Base-by-base conservation (phyloP, 1,140 invertebrate genomes). In the Caenorhabditis brenneri region DNA sequence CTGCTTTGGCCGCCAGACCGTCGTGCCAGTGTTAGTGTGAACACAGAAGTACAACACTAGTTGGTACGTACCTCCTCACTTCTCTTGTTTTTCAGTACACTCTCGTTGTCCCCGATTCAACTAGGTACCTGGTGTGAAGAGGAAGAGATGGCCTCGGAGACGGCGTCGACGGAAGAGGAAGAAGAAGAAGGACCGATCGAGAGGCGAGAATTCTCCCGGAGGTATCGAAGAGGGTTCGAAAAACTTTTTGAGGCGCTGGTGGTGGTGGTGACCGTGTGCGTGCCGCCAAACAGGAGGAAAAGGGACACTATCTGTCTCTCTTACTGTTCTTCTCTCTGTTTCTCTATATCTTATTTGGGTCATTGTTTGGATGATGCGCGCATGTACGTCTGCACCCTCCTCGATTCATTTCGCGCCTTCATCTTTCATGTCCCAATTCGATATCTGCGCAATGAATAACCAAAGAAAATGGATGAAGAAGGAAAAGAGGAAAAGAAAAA, bases 381-480 rank as follows among this genome's bases (percentile, higher is more conserved):
- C 65, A 74, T 74, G 65, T 74, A 6, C 65, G 65, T 74, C 65
- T 74, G 65, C 65, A 36, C 36, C 12, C 65, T 74, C 65, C 24
- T 74, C 65, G 65, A 74, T 74, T 74, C 65, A 74, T 74, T 74
- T 42, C 65, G 65, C 65, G 65, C 65, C 65, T 74, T 42, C 65
- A 74, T 74, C 65, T 42, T 74, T 74, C 65, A 74, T 74, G 65
- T 74, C 65, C 65, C 36, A 42, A 74, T 74, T 74, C 65, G 65
- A 74, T 74, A 74, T 74, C 65, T 74, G 33, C 65, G 65, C 65
- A 74, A 42, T 42, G 65, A 74, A 74, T 74, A 74, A 74, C 65
- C 65, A 74, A 74, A 36, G 9, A 42, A n/a, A 19, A 29, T 42
- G 53, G 58, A 65, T 65, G 2, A 16, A 24, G 22, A 24, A 36